Evolutionary conservation across 2,888 invertebrate species (phyloP).

Genomic region (Panzeria rudis): DNA sequence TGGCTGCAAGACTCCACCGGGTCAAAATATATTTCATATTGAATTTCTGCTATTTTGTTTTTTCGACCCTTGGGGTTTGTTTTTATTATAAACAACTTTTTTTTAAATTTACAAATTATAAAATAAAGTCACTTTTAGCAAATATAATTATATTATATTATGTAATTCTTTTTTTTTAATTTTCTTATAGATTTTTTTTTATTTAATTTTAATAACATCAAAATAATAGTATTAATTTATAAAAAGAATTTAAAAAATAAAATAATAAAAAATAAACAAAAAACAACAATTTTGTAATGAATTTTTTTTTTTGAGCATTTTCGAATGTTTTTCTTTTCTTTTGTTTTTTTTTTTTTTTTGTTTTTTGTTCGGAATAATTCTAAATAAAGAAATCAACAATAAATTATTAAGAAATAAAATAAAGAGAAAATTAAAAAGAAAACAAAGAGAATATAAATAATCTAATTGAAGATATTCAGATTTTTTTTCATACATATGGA

Average conservation of each 20-base stretch:
- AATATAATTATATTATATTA: conserved; percentile 60
- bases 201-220: conserved; percentile 56
- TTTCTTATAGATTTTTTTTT: background rate
- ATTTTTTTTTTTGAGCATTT: conserved; percentile 63
- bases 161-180: conserved; percentile 16
- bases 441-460: conserved; percentile 19
- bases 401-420: conserved; percentile 25
- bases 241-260: conserved; percentile 11
- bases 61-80: conserved; percentile 37
- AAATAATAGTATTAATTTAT: conserved; percentile 27
- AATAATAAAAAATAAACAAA: conserved; percentile 37
- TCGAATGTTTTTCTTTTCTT: conserved; percentile 44
- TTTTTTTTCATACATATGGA: conserved; percentile 9
- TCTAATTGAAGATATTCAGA: conserved; percentile 6
- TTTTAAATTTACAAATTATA: conserved; percentile 52
- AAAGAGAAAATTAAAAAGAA: background rate
- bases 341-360: too few relatives aligned
- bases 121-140: conserved; percentile 69
- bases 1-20: background rate
- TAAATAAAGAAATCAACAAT: conserved; percentile 53
- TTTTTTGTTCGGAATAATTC: conserved; percentile 50
- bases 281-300: conserved; percentile 53
- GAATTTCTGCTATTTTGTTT: conserved; percentile 15
- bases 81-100: conserved; percentile 55
- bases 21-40: conserved; percentile 1